Conservation (phyloP, 2,888 invertebrate species). For the Platycnemis pennipes region DNA sequence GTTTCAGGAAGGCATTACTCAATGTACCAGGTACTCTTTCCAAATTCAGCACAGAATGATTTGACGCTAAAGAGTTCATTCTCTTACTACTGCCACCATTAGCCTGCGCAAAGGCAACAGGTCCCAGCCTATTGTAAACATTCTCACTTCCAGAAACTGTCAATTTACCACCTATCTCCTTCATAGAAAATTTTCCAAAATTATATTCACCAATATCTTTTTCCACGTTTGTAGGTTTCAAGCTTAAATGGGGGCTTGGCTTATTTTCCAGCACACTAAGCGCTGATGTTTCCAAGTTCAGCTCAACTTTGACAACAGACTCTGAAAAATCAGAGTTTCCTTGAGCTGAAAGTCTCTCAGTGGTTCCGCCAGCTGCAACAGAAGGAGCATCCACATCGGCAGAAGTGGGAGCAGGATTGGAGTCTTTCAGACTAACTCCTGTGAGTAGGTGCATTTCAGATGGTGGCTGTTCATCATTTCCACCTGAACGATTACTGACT, state of each 20-base stretch:
- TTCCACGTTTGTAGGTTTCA: background rate
- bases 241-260: background rate
- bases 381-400: background rate
- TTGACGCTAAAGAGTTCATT: background rate
- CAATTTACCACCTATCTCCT: background rate
- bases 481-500: background rate
- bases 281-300: slow-evolving; percentile 12
- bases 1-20: background rate
- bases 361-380: background rate
- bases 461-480: no score
- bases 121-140: background rate
- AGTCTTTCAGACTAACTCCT: background rate
- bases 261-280: background rate
- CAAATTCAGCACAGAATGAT: background rate
- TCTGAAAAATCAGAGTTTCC: background rate
- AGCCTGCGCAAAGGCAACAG: no score
- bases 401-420: background rate
- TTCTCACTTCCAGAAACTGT: background rate
- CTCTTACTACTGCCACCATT: background rate
- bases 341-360: background rate
- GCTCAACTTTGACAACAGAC: slow-evolving; percentile 21
- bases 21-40: background rate
- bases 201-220: background rate
- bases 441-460: background rate
- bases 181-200: background rate